A percentile compares a stretch with the other conserved stretches of the same genome.
Conservation (phyloP, 2,888 invertebrate genomes). For the Cenopis cana region DNA sequence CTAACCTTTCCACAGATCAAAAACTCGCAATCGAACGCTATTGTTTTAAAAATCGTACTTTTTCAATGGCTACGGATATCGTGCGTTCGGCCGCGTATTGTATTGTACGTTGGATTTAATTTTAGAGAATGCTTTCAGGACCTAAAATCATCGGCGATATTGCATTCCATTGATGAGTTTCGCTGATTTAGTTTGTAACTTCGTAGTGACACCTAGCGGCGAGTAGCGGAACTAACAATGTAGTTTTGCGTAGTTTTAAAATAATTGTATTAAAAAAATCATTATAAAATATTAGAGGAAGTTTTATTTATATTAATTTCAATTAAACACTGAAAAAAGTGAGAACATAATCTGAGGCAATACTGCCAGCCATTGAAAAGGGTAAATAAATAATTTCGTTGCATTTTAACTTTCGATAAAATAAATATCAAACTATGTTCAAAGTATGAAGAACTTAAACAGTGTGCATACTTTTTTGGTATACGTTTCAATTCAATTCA, state of each 20-base stretch:
- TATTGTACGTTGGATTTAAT: constrained; percentile 31
- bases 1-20: neutral
- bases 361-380: too few species aligned
- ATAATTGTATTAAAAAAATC: neutral
- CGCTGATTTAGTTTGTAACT: constrained; percentile 50
- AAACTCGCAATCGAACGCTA: constrained; percentile 28
- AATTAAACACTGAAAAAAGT: too few species aligned
- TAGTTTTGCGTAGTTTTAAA: constrained; percentile 22
- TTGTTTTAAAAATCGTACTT: constrained; percentile 35
- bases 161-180: constrained; percentile 44
- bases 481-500: too few species aligned
- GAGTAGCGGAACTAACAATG: constrained; percentile 51
- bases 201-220: constrained; percentile 55
- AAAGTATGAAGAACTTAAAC: too few species aligned
- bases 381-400: too few species aligned
- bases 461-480: too few species aligned
- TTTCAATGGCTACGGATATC: constrained; percentile 12
- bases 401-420: too few species aligned
- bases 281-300: too few species aligned
- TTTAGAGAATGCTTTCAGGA: constrained; percentile 37
- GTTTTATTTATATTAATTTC: too few species aligned
- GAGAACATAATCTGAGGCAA: too few species aligned
- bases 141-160: constrained; percentile 52
- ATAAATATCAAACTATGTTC: too few species aligned
- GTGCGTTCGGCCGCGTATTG: constrained; percentile 26